These are phyloP conservation scores for Salvelinus fontinalis DNA, from an alignment of 2,113 vertebrate genomes.

Conservation along the genomic window DNA sequence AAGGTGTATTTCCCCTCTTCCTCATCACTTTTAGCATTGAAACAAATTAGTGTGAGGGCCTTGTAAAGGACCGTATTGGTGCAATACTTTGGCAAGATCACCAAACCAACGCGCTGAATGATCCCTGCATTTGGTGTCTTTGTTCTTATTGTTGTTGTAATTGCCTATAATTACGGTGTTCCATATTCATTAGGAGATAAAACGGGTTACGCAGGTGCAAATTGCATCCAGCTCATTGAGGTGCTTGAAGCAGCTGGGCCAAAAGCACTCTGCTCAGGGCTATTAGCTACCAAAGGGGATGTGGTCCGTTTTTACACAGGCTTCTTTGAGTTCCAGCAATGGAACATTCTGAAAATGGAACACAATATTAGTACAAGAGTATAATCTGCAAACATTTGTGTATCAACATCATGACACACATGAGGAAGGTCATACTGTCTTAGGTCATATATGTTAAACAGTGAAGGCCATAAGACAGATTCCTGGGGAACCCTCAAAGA, in stretches of 20 bases:
- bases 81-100: constrained; percentile 48
- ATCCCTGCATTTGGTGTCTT: constrained; percentile 68
- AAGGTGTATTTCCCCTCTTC: neutral
- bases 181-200: constrained; percentile 81
- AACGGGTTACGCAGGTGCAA: constrained; percentile 65
- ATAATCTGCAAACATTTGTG: too few species aligned
- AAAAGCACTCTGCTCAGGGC: constrained; percentile 26
- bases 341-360: too few species aligned
- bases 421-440: neutral
- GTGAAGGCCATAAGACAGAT: too few species aligned
- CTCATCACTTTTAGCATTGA: neutral
- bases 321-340: neutral
- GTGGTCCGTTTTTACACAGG: constrained; percentile 18
- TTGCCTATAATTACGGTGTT: constrained; percentile 81
- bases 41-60: neutral
- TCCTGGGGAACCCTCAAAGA: too few species aligned
- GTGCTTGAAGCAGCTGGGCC: constrained; percentile 55
- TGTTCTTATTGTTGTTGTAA: constrained; percentile 78
- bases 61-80: constrained; percentile 14
- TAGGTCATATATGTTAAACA: neutral
- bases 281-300: constrained; percentile 10
- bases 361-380: too few species aligned
- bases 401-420: neutral
- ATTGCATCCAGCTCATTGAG: constrained; percentile 61
- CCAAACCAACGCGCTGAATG: constrained; percentile 39